A percentile compares a stretch with the other conserved stretches of the same genome.
Evolutionary conservation across 2,113 vertebrate genomes (phyloP).

Genomic region (Herpetotheres cachinnans): DNA sequence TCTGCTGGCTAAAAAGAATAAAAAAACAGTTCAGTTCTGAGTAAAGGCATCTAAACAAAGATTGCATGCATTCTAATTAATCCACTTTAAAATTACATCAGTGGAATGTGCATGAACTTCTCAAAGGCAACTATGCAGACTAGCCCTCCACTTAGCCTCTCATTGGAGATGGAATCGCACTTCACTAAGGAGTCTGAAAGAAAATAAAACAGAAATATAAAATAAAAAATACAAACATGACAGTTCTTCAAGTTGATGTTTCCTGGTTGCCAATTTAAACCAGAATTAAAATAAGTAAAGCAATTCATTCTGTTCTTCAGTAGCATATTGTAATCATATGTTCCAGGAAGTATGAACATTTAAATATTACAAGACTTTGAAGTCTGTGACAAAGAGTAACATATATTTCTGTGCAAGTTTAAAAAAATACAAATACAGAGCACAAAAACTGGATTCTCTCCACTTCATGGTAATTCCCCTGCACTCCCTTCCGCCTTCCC

Average conservation of each 20-base stretch:
- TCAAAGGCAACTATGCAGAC: not conserved
- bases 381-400: not conserved
- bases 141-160: not conserved
- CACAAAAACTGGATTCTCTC: slow-evolving; percentile 15
- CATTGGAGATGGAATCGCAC: not conserved
- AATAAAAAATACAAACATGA: not conserved
- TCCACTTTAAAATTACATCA: not conserved
- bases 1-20: not conserved
- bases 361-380: not conserved
- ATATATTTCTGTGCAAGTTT: not conserved
- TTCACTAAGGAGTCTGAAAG: not conserved
- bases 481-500: not conserved
- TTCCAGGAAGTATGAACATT: not conserved
- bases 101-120: not conserved
- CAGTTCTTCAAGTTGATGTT: not conserved
- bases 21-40: not conserved
- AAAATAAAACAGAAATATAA: not conserved
- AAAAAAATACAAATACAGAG: not conserved
- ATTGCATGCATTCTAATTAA: not conserved
- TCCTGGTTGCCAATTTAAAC: not conserved
- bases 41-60: not conserved
- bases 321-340: not conserved
- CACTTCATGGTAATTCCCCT: not conserved
- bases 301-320: not conserved
- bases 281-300: slow-evolving; percentile 21